phyloP scores from a whole-genome alignment of 2,797 vertebrate genomes.

The Melanotaenia boesemani region DNA sequence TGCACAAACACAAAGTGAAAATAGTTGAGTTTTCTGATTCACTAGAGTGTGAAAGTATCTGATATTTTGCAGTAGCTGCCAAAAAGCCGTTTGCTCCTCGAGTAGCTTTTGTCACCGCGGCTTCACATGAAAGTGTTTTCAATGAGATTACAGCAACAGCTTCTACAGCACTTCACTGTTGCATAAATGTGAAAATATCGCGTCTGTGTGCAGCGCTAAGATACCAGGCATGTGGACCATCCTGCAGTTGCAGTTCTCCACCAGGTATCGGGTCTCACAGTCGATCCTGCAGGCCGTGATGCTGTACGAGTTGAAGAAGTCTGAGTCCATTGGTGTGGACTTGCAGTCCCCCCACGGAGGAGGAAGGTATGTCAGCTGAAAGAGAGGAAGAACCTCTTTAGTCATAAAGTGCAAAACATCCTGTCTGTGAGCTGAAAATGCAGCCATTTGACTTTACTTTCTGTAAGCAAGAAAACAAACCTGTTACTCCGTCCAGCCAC shows the following conservation, averaged over 20 bases:
- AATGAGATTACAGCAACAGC: constrained; percentile 7
- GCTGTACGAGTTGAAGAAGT: constrained; percentile 97
- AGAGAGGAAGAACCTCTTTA: constrained; percentile 32
- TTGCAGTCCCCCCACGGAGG: constrained; percentile 98
- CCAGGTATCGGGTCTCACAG: constrained; percentile 97
- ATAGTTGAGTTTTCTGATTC: constrained; percentile 57
- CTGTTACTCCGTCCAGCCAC: constrained; percentile 20
- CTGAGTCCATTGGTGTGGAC: constrained; percentile 89
- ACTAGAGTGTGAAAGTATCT: constrained; percentile 56
- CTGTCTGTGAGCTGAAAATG: constrained; percentile 14
- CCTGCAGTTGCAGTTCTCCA: constrained; percentile 99
- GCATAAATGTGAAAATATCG: neutral
- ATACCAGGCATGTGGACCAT: constrained; percentile 99
- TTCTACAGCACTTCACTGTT: neutral
- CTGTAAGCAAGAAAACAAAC: constrained; percentile 29
- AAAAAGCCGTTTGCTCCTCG: constrained; percentile 26
- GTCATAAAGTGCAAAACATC: constrained; percentile 6
- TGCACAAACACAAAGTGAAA: constrained; percentile 60
- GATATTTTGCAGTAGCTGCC: constrained; percentile 38
- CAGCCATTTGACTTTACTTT: constrained; percentile 30
- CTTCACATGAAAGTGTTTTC: constrained; percentile 18
- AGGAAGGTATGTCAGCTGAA: constrained; percentile 94
- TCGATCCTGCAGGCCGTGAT: constrained; percentile 97
- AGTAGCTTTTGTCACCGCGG: constrained; percentile 22
- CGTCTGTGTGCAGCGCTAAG: constrained; percentile 9